A percentile compares a stretch with the other conserved stretches of the same genome.
Conservation (phyloP, 2,888 invertebrate genomes). For the Philereme vetulata region DNA sequence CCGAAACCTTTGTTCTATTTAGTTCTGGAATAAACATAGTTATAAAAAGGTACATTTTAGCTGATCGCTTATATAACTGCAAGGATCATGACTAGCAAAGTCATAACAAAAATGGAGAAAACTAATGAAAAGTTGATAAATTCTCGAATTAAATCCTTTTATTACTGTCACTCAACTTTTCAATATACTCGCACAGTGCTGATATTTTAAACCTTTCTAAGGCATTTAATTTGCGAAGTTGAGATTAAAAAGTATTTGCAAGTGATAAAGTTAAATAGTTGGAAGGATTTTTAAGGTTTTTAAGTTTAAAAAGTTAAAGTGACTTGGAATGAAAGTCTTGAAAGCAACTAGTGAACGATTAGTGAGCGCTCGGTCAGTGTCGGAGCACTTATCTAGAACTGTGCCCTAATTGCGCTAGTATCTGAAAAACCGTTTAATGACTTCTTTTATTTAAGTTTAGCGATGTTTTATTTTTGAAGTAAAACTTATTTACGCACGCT, state of each 20-base stretch:
- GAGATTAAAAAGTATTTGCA: constrained; percentile 33
- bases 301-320: constrained; percentile 52
- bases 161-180: not conserved
- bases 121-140: not conserved
- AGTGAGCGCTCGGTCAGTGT: constrained; percentile 48
- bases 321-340: constrained; percentile 40
- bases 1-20: too few relatives aligned
- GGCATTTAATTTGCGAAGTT: constrained; percentile 39
- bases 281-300: constrained; percentile 42
- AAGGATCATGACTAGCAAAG: too few relatives aligned
- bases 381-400: constrained; percentile 21
- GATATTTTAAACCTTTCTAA: constrained; percentile 30
- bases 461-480: too few relatives aligned
- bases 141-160: not conserved
- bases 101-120: too few relatives aligned
- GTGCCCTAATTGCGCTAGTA: too few relatives aligned
- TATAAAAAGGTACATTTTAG: too few relatives aligned
- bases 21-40: too few relatives aligned
- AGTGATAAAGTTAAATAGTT: constrained; percentile 43
- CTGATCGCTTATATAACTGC: too few relatives aligned
- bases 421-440: too few relatives aligned
- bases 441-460: too few relatives aligned
- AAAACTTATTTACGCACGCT: too few relatives aligned
- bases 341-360: constrained; percentile 52
- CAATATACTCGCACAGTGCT: constrained; percentile 10